Evolutionary conservation across 2,113 vertebrate species (phyloP), one percentile per base, ranked within the genome.

Genomic region (Protomyctophum bolini): DNA sequence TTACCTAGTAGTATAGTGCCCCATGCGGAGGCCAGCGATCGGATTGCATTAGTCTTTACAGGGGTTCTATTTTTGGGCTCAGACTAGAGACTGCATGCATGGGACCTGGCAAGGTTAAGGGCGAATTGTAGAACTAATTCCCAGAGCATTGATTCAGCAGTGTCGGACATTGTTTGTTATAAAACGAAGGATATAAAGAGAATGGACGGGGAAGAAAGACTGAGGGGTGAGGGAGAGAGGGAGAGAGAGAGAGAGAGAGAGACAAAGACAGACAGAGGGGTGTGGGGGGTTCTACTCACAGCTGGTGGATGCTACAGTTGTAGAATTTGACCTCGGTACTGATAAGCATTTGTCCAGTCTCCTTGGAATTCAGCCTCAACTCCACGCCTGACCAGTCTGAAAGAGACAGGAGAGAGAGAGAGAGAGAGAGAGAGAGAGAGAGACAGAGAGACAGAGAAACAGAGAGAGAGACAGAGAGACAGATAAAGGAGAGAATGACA

Each of bases 301-400:
- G 92, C 70, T 96, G 96, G 91, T 99, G 98, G 72, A 97, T 95
- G 0, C 98, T 99, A 94, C 98, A 99, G 94, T 99, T 99, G 95
- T 97, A 99, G 91, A 99, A 99, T 86, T 96, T 98, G 91, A 99
- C 96, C 89, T 99, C 96, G 0, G 98, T 99, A 94, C 96, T 99
- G 90, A 97, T 97, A 7, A 99, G 94, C 73, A 93, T 98, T 91
- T 95, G 96, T 54, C 96, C 94, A 0, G 98, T 99, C 90, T 99
- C 98, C 87, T 87, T 96, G 0, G 97, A 98, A 77, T 96, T 97
- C 71, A 99, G 92, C 79, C 96, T 93, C 47, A 99, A 92, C 79
- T 98, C 95, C 41, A 99, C 94, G 0, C 96, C 95, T 1, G 96
- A 97, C 97, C 97, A 99, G 72, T 98, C 98, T 99, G 90, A 70